Evolutionary conservation across 2,113 vertebrate genomes (phyloP), one percentile per base, ranked within the genome.

Genomic region (Sylvia atricapilla): DNA sequence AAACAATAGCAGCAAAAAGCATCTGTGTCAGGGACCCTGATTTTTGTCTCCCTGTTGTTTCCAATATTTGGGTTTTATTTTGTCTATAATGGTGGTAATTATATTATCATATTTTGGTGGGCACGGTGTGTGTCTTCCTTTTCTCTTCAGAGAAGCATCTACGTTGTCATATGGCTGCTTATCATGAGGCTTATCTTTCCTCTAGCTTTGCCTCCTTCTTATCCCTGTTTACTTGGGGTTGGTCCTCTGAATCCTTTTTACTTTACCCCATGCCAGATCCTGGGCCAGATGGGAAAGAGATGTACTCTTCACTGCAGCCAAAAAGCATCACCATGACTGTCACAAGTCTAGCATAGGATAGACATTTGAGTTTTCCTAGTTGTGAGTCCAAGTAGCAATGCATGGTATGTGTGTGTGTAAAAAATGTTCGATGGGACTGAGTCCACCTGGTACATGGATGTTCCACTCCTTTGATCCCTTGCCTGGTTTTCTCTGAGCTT

Each of bases 371-470:
- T 97, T 98, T 98, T 98, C 96, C 97, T 96, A 92, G 60, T 2
- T 92, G 50, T 91, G 84, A 78, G 77, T 96, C 97, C 96, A 97
- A 95, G 73, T 53, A 92, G 87, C 73, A 85, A 85, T 94, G 83
- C 95, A 72, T 72, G 55, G 81, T 88, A 49, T 93, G 77, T 86
- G 52, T 67, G 90, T 75, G 92, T 89, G 92, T 83, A 94, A 97
- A 96, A 98, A 97, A 97, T 94, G 93, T 96, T 84, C 89, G 95
- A 95, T 97, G 96, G 93, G 95, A 97, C 64, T 73, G 67, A 90
- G 93, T 73, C 96, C 93, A 95, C 94, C 72, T 97, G 95, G 96
- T 95, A 96, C 66, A n/a, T 50, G 35, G 66, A 58, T 84, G 24
- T 91, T 87, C 87, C 86, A 87, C 46, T 81, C 56, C 90, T 96